Conservation (phyloP, 2,888 invertebrate genomes). For the Patella pellucida region DNA sequence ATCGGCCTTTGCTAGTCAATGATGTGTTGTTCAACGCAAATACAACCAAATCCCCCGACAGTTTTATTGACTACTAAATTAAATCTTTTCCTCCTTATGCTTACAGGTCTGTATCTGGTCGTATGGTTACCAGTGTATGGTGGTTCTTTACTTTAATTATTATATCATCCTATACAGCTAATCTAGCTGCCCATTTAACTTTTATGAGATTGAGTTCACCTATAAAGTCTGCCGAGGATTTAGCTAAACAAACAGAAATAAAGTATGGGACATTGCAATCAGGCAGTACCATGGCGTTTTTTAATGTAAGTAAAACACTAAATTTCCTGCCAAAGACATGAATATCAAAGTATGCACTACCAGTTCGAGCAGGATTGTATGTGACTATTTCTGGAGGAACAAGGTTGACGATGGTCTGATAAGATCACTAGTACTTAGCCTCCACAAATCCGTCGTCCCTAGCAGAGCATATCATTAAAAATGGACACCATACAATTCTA, state of each 20-base stretch:
- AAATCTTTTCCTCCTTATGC: background rate
- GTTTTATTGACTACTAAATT: background rate
- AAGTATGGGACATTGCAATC: conserved; percentile 78
- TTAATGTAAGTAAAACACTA: conserved; percentile 76
- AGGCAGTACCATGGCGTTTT: conserved; percentile 90
- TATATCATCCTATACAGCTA: conserved; percentile 98
- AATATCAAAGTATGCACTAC: too few relatives aligned
- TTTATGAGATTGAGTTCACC: conserved; percentile 96
- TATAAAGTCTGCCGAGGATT: conserved; percentile 90
- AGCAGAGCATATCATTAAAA: too few relatives aligned
- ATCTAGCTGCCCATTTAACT: conserved; percentile 93
- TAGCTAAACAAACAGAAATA: conserved; percentile 81
- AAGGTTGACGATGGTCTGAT: too few relatives aligned
- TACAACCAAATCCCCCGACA: background rate
- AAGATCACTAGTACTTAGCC: too few relatives aligned
- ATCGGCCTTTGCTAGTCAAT: too few relatives aligned
- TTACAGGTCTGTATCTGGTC: conserved; percentile 84
- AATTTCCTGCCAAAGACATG: too few relatives aligned
- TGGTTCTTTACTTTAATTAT: conserved; percentile 99
- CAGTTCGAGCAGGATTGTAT: too few relatives aligned
- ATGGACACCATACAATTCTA: too few relatives aligned
- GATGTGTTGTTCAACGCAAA: background rate
- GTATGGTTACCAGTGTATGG: conserved; percentile 98
- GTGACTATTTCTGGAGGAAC: too few relatives aligned
- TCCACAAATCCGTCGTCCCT: too few relatives aligned